These are phyloP conservation scores for Alethe diademata DNA, from an alignment of 2,113 vertebrate species.

Conservation along the genomic window DNA sequence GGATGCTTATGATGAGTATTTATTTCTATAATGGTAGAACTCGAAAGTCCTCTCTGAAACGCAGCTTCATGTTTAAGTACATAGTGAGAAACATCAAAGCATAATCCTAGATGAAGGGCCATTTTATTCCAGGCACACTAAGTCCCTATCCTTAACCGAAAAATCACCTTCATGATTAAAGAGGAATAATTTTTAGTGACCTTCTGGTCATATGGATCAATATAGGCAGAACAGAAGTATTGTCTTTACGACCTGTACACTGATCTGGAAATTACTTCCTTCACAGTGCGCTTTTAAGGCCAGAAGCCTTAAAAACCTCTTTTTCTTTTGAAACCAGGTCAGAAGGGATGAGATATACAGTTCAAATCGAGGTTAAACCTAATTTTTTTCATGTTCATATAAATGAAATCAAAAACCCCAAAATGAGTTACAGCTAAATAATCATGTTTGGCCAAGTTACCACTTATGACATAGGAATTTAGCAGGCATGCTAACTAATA, in stretches of 20 bases:
- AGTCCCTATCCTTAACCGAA: neutral
- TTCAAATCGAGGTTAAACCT: slow-evolving; percentile 35
- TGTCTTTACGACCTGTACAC: neutral
- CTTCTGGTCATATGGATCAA: neutral
- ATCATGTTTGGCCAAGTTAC: slow-evolving; percentile 51
- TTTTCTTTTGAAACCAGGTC: neutral
- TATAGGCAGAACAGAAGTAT: neutral
- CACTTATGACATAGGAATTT: slow-evolving; percentile 73
- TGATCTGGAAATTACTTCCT: neutral
- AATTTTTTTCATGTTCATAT: slow-evolving; percentile 13
- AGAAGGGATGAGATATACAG: neutral
- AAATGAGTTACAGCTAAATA: slow-evolving; percentile 68
- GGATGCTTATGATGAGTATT: neutral
- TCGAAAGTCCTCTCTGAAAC: neutral
- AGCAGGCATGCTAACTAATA: slow-evolving; percentile 70
- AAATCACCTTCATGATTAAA: neutral
- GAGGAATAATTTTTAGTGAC: neutral
- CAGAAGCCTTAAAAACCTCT: neutral
- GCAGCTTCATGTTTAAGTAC: neutral
- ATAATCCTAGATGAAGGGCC: neutral
- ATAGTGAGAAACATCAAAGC: slow-evolving; percentile 16
- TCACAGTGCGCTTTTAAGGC: neutral
- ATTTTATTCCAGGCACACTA: neutral
- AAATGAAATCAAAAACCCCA: slow-evolving; percentile 5
- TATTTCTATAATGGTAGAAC: neutral